Evolutionary conservation across 2,888 invertebrate genomes (phyloP), one percentile per base, ranked within the genome.

Genomic region (Seira sanloemensis): DNA sequence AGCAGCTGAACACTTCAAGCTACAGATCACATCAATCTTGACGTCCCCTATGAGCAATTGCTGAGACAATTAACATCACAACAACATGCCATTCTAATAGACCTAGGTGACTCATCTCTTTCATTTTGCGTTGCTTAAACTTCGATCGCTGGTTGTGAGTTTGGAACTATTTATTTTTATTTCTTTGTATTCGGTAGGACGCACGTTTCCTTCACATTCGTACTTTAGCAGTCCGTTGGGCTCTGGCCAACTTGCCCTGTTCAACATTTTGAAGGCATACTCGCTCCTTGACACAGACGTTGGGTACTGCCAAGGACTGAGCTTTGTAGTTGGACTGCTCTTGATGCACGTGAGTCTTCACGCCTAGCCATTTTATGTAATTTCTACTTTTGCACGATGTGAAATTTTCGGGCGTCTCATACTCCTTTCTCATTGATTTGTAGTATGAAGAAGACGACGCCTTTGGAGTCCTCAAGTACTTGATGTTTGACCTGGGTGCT

Each of bases 81-180:
- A 90, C 98, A 98, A 90, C 98, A 98, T 91, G 97, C 98, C 0
- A 99, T 98, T 89, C 94, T 98, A 66, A 98, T 98, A 77, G 98
- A 98, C 91, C 92, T 98, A 86, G 98, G 96, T 93, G 75, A 75
- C n/a, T n/a, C n/a, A n/a, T 4, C 37, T 7, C 37, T 37, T 37
- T 7, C 4, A 37, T 37, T 37, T 37, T 4, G 12, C 37, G 5
- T 37, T 37, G 4, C 4, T 37, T 37, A 7, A 37, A 37, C 12
- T 7, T 37, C 12, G 37, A 37, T 7, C 4, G 37, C 37, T 37
- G 37, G 12, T 7, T 37, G 12, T 12, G 5, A 37, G 37, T 4
- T 37, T 37, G 37, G 37, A 37, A 37, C 37, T 37, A 75, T 71
- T 83, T 24, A 87, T 68, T 78, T 84, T 75, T 86, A 0, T 37